These are phyloP conservation scores for Pollenia labialis DNA, from an alignment of 2,888 invertebrate species.

Conservation along the genomic window DNA sequence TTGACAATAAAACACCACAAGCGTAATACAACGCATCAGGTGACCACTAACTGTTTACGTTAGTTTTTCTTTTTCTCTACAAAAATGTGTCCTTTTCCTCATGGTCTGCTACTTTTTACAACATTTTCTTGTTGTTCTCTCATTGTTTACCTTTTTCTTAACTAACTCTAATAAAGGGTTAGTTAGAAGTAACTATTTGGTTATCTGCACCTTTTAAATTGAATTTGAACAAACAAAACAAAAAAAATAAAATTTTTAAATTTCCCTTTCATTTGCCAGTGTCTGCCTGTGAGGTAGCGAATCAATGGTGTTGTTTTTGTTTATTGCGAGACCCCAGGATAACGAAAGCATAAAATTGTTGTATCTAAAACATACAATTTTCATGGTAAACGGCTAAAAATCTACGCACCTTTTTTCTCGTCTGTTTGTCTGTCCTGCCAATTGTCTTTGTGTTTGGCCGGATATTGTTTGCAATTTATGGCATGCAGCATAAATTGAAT, in stretches of 20 bases:
- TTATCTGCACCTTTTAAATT: constrained; percentile 63
- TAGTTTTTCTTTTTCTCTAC: constrained; percentile 11
- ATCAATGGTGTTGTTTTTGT: constrained; percentile 1
- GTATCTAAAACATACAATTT: constrained; percentile 71
- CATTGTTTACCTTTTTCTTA: background rate
- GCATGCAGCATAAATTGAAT: constrained; percentile 61
- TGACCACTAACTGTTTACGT: constrained; percentile 54
- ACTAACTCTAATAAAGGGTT: constrained; percentile 62
- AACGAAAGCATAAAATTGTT: constrained; percentile 70
- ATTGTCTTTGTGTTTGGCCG: background rate
- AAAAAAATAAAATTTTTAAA: constrained; percentile 10
- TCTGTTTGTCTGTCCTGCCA: background rate
- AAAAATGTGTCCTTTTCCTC: background rate
- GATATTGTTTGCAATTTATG: constrained; percentile 69
- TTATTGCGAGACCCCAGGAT: constrained; percentile 31
- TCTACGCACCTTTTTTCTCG: constrained; percentile 51
- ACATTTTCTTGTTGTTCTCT: background rate
- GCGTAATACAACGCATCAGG: constrained; percentile 67
- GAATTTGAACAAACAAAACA: background rate
- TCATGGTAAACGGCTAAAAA: constrained; percentile 41
- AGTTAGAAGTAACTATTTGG: constrained; percentile 1
- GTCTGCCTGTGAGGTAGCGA: constrained; percentile 23
- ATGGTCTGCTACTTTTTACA: constrained; percentile 13
- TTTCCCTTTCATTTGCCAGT: constrained; percentile 60
- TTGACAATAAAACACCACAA: constrained; percentile 54